Conservation (phyloP, 2,888 invertebrate species). For the Eristalis pertinax region DNA sequence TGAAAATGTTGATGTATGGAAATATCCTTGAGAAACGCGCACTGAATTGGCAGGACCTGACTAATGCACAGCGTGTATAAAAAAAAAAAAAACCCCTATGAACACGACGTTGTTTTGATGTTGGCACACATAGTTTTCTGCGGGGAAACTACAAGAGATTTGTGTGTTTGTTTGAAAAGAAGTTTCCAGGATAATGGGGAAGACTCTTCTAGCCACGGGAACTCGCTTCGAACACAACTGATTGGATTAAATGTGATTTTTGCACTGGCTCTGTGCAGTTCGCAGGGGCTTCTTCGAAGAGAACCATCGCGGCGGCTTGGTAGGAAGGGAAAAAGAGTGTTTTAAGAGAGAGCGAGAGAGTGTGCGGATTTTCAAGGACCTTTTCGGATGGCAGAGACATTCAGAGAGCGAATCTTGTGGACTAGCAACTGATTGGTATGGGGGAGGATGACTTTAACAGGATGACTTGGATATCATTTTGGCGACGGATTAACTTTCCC, state of each 20-base stretch:
- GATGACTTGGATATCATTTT: not conserved
- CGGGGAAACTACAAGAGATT: not conserved
- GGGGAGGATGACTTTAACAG: not conserved
- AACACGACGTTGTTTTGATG: not conserved
- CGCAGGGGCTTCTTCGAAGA: not conserved
- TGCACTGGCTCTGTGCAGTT: conserved; percentile 57
- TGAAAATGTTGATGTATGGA: not conserved
- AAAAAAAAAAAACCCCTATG: not conserved
- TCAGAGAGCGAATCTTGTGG: not conserved
- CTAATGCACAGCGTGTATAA: not conserved
- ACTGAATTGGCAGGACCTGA: conserved; percentile 8
- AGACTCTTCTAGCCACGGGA: conserved; percentile 3
- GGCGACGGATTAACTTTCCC: not conserved
- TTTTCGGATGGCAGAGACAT: not conserved
- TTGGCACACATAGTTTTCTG: not conserved
- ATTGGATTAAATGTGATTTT: conserved; percentile 50
- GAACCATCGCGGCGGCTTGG: not conserved
- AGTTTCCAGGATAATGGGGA: conserved; percentile 33
- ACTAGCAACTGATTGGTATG: not conserved
- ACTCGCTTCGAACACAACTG: conserved; percentile 48
- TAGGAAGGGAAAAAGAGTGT: not conserved
- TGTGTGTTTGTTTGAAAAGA: not conserved
- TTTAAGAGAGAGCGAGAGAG: not conserved
- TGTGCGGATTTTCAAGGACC: not conserved
- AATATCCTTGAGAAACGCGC: conserved; percentile 5